Evolutionary conservation across 2,113 vertebrate species (phyloP), one percentile per base, ranked within the genome.

Genomic region (Hydrolagus affinis): DNA sequence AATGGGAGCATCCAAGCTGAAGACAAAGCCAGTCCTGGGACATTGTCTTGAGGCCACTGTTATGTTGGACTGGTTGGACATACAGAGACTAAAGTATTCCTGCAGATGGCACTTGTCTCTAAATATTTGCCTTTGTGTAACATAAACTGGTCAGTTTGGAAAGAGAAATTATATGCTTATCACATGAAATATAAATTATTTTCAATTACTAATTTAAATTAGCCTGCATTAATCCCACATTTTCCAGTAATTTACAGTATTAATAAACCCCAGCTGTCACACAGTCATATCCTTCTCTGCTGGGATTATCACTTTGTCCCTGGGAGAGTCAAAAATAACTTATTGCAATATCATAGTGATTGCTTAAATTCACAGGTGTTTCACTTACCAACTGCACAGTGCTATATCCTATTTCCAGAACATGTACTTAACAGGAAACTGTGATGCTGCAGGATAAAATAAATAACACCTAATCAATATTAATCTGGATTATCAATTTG

Each of bases 291-390:
- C 60, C 28, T 66, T 66, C 78, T 83, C 78, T 66, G 78, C 60
- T 83, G 78, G 78, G 78, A 83, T 66, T 83, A 66, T 83, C 78
- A 83, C 78, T 83, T 44, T 83, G 78, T 83, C 78, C 44, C 62
- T 32, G 78, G 73, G 66, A 83, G 76, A 80, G 21, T 83, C 66
- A 66, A 66, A 83, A 83, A 83, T 66, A 83, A 66, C 78, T 83
- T 66, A 66, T 68, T 32, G 78, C 78, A 44, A 44, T 83, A 68
- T 60, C 78, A 11, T 66, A 83, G 78, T 83, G 78, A 66, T 83
- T 83, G 78, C 78, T 66, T 28, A 66, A 83, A 83, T 83, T 28
- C 78, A 23, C 78, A 83, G 60, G 25, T 83, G 25, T 9, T 83
- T 83, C 23, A 17, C 78, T 83, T 68, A 83, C 78, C 78, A 66